Evolutionary conservation across 2,888 invertebrate genomes (phyloP), one percentile per base, ranked within the genome.

Genomic region (Zygothrica quintamaculata): DNA sequence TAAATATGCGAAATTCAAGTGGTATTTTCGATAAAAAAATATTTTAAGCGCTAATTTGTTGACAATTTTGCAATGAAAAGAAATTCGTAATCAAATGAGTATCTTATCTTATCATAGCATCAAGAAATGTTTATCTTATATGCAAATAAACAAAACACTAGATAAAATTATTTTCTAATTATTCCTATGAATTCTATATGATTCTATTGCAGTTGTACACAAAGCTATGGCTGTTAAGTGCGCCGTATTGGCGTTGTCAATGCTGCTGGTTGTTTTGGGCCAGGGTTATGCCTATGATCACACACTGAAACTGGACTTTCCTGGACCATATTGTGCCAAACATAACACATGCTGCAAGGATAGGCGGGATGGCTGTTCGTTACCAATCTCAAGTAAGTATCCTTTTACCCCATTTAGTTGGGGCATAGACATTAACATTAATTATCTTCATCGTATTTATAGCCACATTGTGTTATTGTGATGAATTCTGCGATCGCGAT

Each of bases 381-480:
- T 95, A 50, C 95, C 94, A 16, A 97, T 98, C 84, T 91, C 95
- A 60, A 93, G 95, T 94, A 88, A 91, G 88, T 84, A 1, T 15
- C 25, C 3, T n/a, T 16, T 2, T 9, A 8, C 26, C 13, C 8
- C 3, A 13, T 12, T 1, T 31, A 22, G 12, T 5, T 8, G 37
- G 3, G 13, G 26, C 5, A 11, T 4, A 18, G 16, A 11, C 2
- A 9, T 11, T 1, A 15, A 3, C 1, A 48, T 51, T n/a, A n/a
- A 18, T 29, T 26, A 3, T 22, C 6, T 29, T 0, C n/a, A 1
- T 3, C 6, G n/a, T 5, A 1, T 7, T 50, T 70, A 7, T 87
- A 95, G 97, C 94, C 65, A 97, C 97, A 0, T 90, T 95, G 9
- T 99, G 99, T 91, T 99, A 99, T 91, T 99, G 99, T 90, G 99